Percentiles rank a stretch among this genome's conserved stretches.
These are phyloP conservation scores for Chaetodon trifasciatus DNA, from an alignment of 2,797 vertebrate genomes.

Conservation along the genomic window DNA sequence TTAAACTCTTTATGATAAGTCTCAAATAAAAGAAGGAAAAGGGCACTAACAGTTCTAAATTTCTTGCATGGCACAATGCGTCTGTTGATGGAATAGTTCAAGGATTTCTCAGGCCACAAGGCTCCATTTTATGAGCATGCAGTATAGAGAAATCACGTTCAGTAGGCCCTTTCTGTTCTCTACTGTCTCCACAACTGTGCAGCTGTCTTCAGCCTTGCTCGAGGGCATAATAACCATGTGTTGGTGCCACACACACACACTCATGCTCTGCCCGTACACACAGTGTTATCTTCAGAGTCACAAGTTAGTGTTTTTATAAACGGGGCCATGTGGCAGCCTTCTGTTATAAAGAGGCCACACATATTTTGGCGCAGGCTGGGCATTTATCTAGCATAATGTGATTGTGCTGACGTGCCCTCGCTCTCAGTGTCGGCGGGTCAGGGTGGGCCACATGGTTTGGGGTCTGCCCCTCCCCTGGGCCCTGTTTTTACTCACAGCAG, in stretches of 20 bases:
- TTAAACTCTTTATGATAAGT: conserved; percentile 15
- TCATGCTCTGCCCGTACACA: conserved; percentile 24
- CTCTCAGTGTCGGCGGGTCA: conserved; percentile 61
- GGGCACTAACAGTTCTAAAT: conserved; percentile 34
- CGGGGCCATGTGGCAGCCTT: conserved; percentile 73
- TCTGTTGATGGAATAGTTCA: conserved; percentile 53
- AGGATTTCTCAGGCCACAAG: conserved; percentile 57
- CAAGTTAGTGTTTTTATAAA: conserved; percentile 66
- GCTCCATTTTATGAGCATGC: conserved; percentile 54
- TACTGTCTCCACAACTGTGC: conserved; percentile 70
- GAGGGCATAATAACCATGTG: conserved; percentile 72
- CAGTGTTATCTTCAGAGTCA: conserved; percentile 66
- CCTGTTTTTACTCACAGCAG: conserved; percentile 68
- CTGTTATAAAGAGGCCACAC: conserved; percentile 72
- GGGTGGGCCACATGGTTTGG: conserved; percentile 69
- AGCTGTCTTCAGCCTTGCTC: conserved; percentile 74
- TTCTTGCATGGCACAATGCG: conserved; percentile 50
- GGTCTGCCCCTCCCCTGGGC: conserved; percentile 59
- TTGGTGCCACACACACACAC: conserved; percentile 50
- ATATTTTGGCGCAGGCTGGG: conserved; percentile 64
- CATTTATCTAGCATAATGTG: conserved; percentile 81
- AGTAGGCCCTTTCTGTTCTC: conserved; percentile 58
- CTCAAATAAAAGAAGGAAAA: conserved; percentile 17
- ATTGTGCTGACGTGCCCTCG: conserved; percentile 75
- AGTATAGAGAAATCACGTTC: conserved; percentile 51